Evolutionary conservation across 1,140 invertebrate genomes (phyloP).

Genomic region (Magallana ariakensis): DNA sequence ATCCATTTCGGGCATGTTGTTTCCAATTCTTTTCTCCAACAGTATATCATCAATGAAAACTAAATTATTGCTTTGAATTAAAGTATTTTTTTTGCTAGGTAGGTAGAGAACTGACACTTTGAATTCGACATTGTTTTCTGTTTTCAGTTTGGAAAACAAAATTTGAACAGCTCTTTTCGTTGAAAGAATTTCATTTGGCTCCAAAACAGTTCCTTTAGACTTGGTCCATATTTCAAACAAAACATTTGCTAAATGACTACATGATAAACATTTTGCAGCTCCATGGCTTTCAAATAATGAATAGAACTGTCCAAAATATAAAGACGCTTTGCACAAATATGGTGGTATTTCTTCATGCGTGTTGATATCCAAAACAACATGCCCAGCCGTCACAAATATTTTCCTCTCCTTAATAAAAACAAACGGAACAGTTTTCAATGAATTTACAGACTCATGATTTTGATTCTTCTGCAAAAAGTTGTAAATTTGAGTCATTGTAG

Average conservation of each 20-base stretch:
- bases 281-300: constrained; percentile 65
- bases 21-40: constrained; percentile 35
- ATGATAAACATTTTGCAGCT: constrained; percentile 48
- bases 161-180: constrained; percentile 60
- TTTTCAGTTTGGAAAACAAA: constrained; percentile 39
- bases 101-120: constrained; percentile 60
- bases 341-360: constrained; percentile 63
- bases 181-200: constrained; percentile 61
- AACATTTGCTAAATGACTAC: constrained; percentile 54
- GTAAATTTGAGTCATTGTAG: neutral
- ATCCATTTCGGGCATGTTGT: constrained; percentile 40
- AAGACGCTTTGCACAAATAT: constrained; percentile 63
- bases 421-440: constrained; percentile 13
- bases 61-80: constrained; percentile 53
- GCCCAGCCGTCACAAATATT: constrained; percentile 36
- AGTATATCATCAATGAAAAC: constrained; percentile 47
- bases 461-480: neutral
- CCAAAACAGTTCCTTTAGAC: constrained; percentile 55
- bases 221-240: constrained; percentile 14
- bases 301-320: constrained; percentile 62
- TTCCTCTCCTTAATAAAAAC: constrained; percentile 1
- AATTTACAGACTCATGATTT: no score
- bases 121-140: neutral
- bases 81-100: constrained; percentile 53
- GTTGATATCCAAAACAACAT: constrained; percentile 63